These are phyloP conservation scores for Menura novaehollandiae DNA, from an alignment of 2,113 vertebrate species.

Conservation along the genomic window DNA sequence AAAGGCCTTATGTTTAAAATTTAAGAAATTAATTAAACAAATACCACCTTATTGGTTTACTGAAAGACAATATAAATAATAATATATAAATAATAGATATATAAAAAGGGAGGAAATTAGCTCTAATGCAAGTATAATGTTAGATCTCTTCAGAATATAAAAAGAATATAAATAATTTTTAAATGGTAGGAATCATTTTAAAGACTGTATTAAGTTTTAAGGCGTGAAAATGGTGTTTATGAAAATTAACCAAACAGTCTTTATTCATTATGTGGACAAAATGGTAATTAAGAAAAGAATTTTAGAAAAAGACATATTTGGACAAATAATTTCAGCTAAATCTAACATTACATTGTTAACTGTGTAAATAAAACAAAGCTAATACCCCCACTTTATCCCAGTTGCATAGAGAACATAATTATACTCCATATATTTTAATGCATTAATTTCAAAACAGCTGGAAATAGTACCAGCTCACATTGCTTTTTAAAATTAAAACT, in stretches of 20 bases:
- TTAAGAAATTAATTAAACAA: not conserved
- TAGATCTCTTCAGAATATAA: not conserved
- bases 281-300: not conserved
- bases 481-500: not conserved
- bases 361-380: not conserved
- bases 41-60: not conserved
- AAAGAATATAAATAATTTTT: not conserved
- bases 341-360: not conserved
- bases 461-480: not conserved
- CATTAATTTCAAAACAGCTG: not conserved
- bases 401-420: not conserved
- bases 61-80: not conserved
- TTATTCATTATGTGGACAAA: not conserved
- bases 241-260: not conserved
- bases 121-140: not conserved
- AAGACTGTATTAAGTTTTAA: not conserved
- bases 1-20: not conserved
- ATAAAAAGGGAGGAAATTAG: not conserved
- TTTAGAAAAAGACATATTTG: not conserved
- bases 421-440: not conserved
- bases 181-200: not conserved
- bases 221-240: not conserved
- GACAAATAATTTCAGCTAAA: not conserved
- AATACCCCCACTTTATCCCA: not conserved
- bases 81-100: not conserved